Evolutionary conservation across 2,113 vertebrate species (phyloP), one percentile per base, ranked within the genome.

Genomic region (Tamias sibiricus): DNA sequence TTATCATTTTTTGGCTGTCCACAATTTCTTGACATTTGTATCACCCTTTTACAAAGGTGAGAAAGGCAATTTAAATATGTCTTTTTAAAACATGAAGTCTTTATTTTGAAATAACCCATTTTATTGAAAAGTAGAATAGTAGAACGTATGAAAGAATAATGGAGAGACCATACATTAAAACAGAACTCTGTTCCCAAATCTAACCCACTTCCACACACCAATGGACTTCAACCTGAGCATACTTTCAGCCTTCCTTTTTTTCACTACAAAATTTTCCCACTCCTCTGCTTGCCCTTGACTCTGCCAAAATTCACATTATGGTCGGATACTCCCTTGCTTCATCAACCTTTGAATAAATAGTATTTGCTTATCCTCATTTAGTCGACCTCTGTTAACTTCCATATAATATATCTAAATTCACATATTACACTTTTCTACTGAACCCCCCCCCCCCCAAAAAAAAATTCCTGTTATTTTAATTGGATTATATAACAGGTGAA

Each of bases 181-280:
- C n/a, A n/a, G n/a, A n/a, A n/a, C n/a, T n/a, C n/a, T n/a, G n/a
- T n/a, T n/a, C n/a, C n/a, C n/a, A n/a, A n/a, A n/a, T n/a, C n/a
- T n/a, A 62, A 19, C 3, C 12, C 1, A 19, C 3, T 75, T 59
- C 49, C 17, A 4, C 5, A 28, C 2, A 44, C 2, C 22, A 32
- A 54, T 0, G 62, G 2, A 2, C 4, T 66, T 2, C n/a, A 66
- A 1, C 13, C 30, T 47, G 24, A 9, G 17, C 11, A 16, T 14
- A 64, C 10, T 24, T 35, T 42, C 49, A 86, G 10, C 16, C 13
- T 44, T 9, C 14, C 9, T 0, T 3, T 35, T 20, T n/a, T 35
- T 47, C 42, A 47, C 37, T 47, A 3, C 37, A 32, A 30, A 32
- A 5, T 32, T 40, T 54, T 85, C 1, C 13, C 42, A 37, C 42